A percentile compares a stretch with the other conserved stretches of the same genome.
phyloP scores from a whole-genome alignment of 2,113 vertebrate genomes.

The Circaetus gallicus region DNA sequence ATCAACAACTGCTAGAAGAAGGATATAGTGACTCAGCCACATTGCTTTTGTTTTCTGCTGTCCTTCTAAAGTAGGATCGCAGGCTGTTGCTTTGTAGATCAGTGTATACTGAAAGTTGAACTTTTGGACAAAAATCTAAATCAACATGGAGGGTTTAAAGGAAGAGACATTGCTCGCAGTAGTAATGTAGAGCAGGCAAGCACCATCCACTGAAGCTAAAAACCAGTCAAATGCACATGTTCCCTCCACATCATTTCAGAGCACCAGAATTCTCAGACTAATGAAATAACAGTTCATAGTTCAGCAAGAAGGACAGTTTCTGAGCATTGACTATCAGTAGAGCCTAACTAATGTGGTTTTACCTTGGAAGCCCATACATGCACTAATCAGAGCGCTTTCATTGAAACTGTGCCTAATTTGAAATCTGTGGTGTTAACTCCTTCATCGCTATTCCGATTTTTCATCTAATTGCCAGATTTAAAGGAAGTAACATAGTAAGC shows the following conservation, averaged over 20 bases:
- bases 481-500: not conserved
- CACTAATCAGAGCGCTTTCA: not conserved
- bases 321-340: not conserved
- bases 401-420: not conserved
- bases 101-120: not conserved
- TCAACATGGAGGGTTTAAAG: not conserved
- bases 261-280: not conserved
- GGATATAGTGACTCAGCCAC: not conserved
- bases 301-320: not conserved
- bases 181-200: not conserved
- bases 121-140: not conserved
- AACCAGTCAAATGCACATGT: not conserved
- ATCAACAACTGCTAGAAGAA: not conserved
- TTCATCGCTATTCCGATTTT: not conserved
- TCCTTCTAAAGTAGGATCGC: not conserved
- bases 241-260: not conserved
- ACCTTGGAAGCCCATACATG: not conserved
- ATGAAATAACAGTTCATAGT: not conserved
- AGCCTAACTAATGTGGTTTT: not conserved
- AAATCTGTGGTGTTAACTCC: not conserved
- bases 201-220: not conserved
- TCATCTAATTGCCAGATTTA: not conserved
- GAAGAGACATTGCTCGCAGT: not conserved
- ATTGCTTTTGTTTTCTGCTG: not conserved
- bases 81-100: not conserved